Conservation (phyloP, 1,140 invertebrate genomes). For the Paramacrobiotus metropolitanus region DNA sequence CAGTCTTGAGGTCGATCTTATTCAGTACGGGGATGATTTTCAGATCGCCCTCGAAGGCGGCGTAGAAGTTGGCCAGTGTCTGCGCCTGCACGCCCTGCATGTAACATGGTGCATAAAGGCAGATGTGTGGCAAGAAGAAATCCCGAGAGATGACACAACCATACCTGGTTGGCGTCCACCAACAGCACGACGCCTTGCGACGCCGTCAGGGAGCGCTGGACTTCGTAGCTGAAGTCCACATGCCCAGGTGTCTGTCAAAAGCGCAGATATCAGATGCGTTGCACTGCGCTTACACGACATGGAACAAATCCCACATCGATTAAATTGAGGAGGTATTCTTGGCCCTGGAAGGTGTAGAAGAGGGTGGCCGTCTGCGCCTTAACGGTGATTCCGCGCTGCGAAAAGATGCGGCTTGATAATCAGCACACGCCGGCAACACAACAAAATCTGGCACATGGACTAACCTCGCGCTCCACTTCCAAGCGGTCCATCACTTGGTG, state of each 20-base stretch:
- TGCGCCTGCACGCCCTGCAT: constrained; percentile 70
- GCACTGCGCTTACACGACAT: no score
- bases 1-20: constrained; percentile 82
- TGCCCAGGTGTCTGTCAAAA: no score
- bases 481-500: constrained; percentile 66
- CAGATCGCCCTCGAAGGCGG: constrained; percentile 59
- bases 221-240: constrained; percentile 91
- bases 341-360: constrained; percentile 33
- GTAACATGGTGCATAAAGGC: background rate
- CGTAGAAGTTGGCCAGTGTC: constrained; percentile 84
- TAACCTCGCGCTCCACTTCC: constrained; percentile 58
- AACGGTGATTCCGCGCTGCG: constrained; percentile 67
- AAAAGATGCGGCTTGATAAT: background rate
- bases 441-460: no score
- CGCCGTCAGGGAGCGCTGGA: constrained; percentile 51
- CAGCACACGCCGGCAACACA: constrained; percentile 6
- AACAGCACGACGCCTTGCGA: constrained; percentile 84
- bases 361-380: constrained; percentile 89
- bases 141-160: background rate
- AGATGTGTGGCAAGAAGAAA: constrained; percentile 6
- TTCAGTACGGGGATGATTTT: constrained; percentile 77
- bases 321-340: constrained; percentile 66
- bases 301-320: constrained; percentile 93
- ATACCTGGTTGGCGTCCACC: constrained; percentile 74
- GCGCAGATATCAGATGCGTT: no score